Conservation (phyloP, 1,140 invertebrate species). For the Campoletis sonorensis region DNA sequence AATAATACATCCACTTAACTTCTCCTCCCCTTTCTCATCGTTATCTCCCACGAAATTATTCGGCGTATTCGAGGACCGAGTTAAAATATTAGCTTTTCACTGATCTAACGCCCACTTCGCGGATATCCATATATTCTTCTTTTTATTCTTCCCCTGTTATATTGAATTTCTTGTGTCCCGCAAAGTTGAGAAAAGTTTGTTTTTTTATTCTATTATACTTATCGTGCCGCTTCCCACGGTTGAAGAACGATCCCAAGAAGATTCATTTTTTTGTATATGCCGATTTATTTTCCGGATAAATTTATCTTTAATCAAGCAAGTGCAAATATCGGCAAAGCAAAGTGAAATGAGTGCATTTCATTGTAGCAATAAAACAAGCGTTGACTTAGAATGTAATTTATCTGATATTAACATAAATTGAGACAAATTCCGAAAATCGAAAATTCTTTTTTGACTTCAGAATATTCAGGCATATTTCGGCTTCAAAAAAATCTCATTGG, state of each 20-base stretch:
- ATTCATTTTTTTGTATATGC: neutral
- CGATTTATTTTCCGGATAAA: neutral
- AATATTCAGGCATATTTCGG: too few relatives aligned
- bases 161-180: constrained; percentile 28
- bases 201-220: neutral
- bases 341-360: neutral
- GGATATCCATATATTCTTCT: constrained; percentile 38
- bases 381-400: neutral
- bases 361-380: neutral
- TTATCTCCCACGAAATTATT: constrained; percentile 37
- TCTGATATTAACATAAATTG: neutral
- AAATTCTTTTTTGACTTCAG: too few relatives aligned
- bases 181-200: constrained; percentile 28
- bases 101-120: constrained; percentile 43
- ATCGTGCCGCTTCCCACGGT: constrained; percentile 4
- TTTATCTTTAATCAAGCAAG: neutral
- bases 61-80: constrained; percentile 23
- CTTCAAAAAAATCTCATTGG: too few relatives aligned
- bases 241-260: neutral
- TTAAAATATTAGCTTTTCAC: constrained; percentile 29
- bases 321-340: too few relatives aligned
- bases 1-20: constrained; percentile 42
- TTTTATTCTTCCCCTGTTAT: constrained; percentile 32
- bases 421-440: too few relatives aligned
- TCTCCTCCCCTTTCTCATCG: constrained; percentile 14